These are phyloP conservation scores for Lamprotornis superbus DNA, from an alignment of 2,113 vertebrate genomes.

Conservation along the genomic window DNA sequence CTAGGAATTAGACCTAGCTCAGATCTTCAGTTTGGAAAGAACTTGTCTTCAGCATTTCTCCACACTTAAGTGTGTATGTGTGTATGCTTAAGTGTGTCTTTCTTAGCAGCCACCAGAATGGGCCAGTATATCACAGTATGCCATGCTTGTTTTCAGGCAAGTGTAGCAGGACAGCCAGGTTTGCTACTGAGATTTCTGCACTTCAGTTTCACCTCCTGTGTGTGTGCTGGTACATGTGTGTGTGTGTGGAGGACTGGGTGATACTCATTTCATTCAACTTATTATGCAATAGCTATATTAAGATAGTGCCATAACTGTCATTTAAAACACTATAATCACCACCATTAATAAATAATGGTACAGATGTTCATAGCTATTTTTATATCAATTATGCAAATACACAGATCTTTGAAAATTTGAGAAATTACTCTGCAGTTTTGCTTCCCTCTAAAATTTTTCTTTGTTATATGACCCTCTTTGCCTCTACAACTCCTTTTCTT, in stretches of 20 bases:
- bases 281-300: not conserved
- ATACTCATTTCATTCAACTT: not conserved
- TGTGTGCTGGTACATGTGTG: not conserved
- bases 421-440: not conserved
- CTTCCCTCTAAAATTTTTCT: not conserved
- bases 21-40: not conserved
- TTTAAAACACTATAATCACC: not conserved
- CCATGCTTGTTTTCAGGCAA: not conserved
- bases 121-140: constrained; percentile 19
- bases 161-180: not conserved
- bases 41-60: not conserved
- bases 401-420: not conserved
- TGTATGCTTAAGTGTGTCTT: not conserved
- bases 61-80: not conserved
- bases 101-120: not conserved
- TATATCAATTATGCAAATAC: not conserved
- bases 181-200: constrained; percentile 22
- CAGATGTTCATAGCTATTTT: not conserved
- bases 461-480: not conserved
- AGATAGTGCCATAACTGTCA: not conserved
- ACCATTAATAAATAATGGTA: not conserved
- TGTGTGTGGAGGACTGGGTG: not conserved
- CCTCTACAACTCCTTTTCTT: not conserved
- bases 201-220: not conserved
- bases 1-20: not conserved